Evolutionary conservation across 2,113 vertebrate genomes (phyloP).

Genomic region (Lampris megalopsis): DNA sequence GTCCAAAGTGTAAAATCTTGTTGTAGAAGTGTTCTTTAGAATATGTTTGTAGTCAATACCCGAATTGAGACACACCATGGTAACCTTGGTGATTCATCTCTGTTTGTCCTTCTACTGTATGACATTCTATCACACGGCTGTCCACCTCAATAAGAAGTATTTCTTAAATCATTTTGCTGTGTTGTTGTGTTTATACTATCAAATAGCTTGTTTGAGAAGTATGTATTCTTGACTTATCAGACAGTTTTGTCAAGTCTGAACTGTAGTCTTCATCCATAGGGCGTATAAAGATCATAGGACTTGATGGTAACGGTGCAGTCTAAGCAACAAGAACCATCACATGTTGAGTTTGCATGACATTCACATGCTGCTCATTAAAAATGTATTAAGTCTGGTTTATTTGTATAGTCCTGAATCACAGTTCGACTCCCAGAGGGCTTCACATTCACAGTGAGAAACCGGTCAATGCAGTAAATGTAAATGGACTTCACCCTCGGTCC

Average conservation of each 20-base stretch:
- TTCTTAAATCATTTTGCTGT: slow-evolving; percentile 55
- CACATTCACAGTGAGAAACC: no score
- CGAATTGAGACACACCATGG: slow-evolving; percentile 27
- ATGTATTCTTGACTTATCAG: slow-evolving; percentile 10
- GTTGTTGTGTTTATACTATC: slow-evolving; percentile 45
- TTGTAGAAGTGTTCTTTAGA: slow-evolving; percentile 17
- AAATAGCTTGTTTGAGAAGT: slow-evolving; percentile 1
- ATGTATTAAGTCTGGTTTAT: no score
- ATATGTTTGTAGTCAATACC: slow-evolving; percentile 9
- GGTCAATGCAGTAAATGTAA: no score
- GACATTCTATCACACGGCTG: slow-evolving; percentile 58
- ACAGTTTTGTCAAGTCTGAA: not conserved
- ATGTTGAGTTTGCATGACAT: not conserved
- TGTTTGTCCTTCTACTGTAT: slow-evolving; percentile 51
- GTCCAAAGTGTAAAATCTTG: slow-evolving; percentile 45
- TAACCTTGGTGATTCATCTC: slow-evolving; percentile 52
- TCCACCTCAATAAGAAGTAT: slow-evolving; percentile 70
- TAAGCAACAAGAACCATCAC: not conserved
- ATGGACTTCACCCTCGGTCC: no score
- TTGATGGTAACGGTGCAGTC: not conserved
- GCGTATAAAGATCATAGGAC: not conserved
- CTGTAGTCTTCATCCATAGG: slow-evolving; percentile 1
- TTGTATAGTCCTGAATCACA: no score
- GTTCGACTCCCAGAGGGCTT: no score
- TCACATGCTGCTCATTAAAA: no score